Evolutionary conservation across 2,888 invertebrate species (phyloP).

Genomic region (Lacanobia oleracea): DNA sequence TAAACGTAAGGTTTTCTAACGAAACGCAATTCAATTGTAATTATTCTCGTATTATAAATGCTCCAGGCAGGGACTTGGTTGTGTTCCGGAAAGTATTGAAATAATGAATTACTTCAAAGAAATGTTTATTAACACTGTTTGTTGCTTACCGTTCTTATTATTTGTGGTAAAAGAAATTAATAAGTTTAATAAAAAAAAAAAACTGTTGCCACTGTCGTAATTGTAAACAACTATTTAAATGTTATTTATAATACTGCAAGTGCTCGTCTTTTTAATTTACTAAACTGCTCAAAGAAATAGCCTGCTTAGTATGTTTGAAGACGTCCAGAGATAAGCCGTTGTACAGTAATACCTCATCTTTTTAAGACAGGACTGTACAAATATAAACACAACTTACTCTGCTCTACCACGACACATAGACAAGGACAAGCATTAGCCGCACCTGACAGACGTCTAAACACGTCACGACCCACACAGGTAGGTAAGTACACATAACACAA

Average conservation of each 20-base stretch:
- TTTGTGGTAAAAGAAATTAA: neutral
- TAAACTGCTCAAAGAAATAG: neutral
- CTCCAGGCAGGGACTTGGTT: neutral
- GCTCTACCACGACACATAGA: neutral
- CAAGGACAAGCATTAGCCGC: neutral
- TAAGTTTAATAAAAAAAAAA: neutral
- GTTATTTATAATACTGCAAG: no score
- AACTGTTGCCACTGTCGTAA: no score
- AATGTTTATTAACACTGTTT: neutral
- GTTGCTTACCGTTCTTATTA: neutral
- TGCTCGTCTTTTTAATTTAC: neutral
- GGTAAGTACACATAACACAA: neutral
- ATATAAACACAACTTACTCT: neutral
- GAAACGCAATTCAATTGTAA: slow-evolving; percentile 1
- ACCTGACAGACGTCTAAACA: slow-evolving; percentile 9
- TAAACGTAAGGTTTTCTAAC: slow-evolving; percentile 5
- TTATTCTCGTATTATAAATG: neutral
- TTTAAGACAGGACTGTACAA: neutral
- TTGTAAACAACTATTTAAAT: no score
- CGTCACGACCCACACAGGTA: neutral
- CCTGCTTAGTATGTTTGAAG: neutral
- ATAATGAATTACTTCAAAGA: neutral
- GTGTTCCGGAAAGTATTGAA: neutral
- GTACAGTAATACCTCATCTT: neutral
- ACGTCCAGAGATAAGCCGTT: neutral